Evolutionary conservation across 1,140 invertebrate species (phyloP).

Genomic region (Plectrocnemia conspersa): DNA sequence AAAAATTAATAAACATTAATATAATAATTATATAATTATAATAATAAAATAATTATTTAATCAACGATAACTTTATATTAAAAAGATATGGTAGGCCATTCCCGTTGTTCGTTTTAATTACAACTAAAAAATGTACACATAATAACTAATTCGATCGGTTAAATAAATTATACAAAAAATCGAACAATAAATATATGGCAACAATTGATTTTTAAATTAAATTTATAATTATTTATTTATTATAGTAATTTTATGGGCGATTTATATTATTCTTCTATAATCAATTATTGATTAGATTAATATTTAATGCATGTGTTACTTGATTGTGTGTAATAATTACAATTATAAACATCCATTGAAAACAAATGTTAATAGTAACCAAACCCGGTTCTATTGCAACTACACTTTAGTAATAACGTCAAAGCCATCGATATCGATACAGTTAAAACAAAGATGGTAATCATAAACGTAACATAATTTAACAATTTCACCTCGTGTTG

Average conservation of each 20-base stretch:
- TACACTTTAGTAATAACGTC: conserved; percentile 26
- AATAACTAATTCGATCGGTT: too few species aligned
- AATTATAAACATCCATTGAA: conserved; percentile 30
- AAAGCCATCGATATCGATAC: conserved; percentile 23
- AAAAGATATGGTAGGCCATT: not conserved
- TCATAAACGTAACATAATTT: conserved; percentile 33
- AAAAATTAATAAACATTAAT: too few species aligned
- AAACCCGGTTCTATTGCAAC: conserved; percentile 36
- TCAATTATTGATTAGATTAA: conserved; percentile 10
- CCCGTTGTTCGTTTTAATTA: not conserved
- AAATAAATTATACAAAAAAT: conserved; percentile 4
- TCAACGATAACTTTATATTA: not conserved
- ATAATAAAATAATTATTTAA: not conserved
- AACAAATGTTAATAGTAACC: conserved; percentile 34
- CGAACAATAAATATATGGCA: conserved; percentile 33
- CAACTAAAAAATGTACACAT: not conserved
- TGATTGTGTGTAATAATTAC: conserved; percentile 28
- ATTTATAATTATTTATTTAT: conserved; percentile 11
- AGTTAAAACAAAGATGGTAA: conserved; percentile 34
- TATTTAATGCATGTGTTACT: conserved; percentile 14
- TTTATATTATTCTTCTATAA: conserved; percentile 5
- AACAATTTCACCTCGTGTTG: conserved; percentile 31
- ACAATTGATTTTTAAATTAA: conserved; percentile 23
- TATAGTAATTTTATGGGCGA: conserved; percentile 15
- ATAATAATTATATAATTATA: not conserved